Percentiles rank a stretch among this genome's conserved stretches.
Evolutionary conservation across 2,113 vertebrate species (phyloP).

Genomic region (Nothoprocta pentlandii): DNA sequence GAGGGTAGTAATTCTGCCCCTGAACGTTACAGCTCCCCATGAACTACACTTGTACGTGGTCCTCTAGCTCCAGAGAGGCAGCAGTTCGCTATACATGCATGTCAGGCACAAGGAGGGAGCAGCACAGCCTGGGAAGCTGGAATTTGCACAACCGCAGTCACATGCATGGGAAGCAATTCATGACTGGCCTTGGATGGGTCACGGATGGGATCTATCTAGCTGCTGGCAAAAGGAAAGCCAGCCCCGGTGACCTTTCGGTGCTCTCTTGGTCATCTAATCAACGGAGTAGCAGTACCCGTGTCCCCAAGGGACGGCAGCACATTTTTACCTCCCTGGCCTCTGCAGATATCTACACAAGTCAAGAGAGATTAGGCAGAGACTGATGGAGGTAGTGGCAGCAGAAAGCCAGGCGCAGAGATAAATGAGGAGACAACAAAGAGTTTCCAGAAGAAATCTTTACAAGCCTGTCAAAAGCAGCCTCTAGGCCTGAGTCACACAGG

Average conservation of each 20-base stretch:
- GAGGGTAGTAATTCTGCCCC: neutral
- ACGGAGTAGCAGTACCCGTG: neutral
- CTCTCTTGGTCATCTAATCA: neutral
- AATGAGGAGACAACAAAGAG: neutral
- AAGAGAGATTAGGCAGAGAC: conserved; percentile 13
- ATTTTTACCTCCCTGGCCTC: conserved; percentile 3
- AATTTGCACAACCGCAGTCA: neutral
- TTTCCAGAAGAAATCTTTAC: neutral
- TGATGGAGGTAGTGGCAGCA: neutral
- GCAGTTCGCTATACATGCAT: neutral
- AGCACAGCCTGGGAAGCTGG: neutral
- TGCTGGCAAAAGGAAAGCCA: neutral
- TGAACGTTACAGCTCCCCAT: neutral
- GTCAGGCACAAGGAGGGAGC: neutral
- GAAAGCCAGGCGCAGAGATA: neutral
- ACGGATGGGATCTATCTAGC: neutral
- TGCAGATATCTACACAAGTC: neutral
- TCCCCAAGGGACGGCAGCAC: neutral
- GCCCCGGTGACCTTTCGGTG: neutral
- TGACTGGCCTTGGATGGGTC: neutral
- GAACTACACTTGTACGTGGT: fast-evolving
- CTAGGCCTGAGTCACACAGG: fast-evolving
- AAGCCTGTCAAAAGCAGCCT: neutral
- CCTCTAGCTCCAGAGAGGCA: neutral
- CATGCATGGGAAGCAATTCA: neutral